Base-by-base conservation (phyloP, 2,113 vertebrate genomes). In the Todiramphus chloris region DNA sequence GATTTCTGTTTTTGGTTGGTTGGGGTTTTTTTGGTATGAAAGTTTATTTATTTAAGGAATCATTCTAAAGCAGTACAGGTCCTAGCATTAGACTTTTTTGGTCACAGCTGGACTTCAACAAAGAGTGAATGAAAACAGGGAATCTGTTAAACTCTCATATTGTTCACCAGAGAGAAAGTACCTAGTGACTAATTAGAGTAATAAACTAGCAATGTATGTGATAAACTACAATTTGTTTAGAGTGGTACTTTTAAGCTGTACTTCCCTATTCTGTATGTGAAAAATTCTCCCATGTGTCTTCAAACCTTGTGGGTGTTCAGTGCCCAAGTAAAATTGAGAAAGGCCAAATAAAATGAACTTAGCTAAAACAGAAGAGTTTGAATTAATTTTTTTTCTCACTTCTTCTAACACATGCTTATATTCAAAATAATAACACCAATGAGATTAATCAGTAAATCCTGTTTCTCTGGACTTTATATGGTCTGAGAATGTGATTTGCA, bases 401-500 rank as follows among this genome's bases (percentile, higher is more conserved):
- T 60, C 76, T 72, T 67, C 56, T 89, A 88, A 84, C 16, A 19
- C 83, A 11, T 46, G 6, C 50, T 96, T 96, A 9, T 73, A 63
- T 79, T 43, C 37, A 94, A 87, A 96, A 93, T 92, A 87, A 25
- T 16, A 44, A 31, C 27, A 68, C 53, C 14, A 91, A 83, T 6
- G 5, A 82, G 16, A 87, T 83, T 81, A 95, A 95, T 90, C 92
- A 93, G 28, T 82, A 94, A 94, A 93, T 95, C 43, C 35, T 27
- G 27, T 93, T 97, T 94, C 78, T 94, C 39, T 81, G 76, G 62
- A 88, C 67, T 91, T 92, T 39, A 64, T 90, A 53, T 33, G 55
- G 8, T 95, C 94, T 96, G 69, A 43, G 94, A 95, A 95, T 64
- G 35, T 77, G 43, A 93, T 76, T 92, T 95, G 44, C 56, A 69